Base-by-base conservation (phyloP, 2,113 vertebrate species). In the Notothenia rossii region DNA sequence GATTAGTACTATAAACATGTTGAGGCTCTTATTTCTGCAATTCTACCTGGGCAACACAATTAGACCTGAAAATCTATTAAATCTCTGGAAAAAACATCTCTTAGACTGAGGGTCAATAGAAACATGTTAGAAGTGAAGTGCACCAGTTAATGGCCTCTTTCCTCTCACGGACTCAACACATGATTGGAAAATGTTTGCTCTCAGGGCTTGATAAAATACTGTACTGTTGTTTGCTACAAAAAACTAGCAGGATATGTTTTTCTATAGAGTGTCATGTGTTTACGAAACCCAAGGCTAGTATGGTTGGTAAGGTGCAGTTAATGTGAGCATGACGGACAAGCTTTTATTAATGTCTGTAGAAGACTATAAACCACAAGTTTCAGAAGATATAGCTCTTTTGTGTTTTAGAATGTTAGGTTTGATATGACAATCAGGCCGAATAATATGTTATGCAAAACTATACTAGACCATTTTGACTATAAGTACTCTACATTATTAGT, bases 1-100 rank as follows among this genome's bases (percentile, higher is more conserved):
- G 20, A 73, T 85, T 48, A 61, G 6, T 62, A 12, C 10, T 18
- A 49, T 29, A 61, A 82, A 76, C n/a, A 22, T 11, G 25, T 8
- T 29, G 12, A 53, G 0, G 25, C 45, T 49, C 43, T 68, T 17
- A 29, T 61, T n/a, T 14, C 51, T 58, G 9, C 10, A 13, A 6
- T 51, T 3, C 51, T 20, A 50, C 48, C 8, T 7, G 0, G 15
- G 1, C 13, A 4, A 46, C 40, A 46, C 13, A 56, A 25, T 56
- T 17, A 10, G 45, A 25, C 67, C 29, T 5, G 36, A 36, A 36
- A 36, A 36, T 36, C 36, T 36, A 36, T 36, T 36, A 36, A 36
- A 6, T 36, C 36, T 36, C 7, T 25, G 22, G 12, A 12, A 29
- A 29, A 15, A 25, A 40, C 8, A 25, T 48, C 3, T 48, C n/a